These are phyloP conservation scores for Magallana ariakensis DNA, from an alignment of 1,140 invertebrate genomes.

Conservation along the genomic window DNA sequence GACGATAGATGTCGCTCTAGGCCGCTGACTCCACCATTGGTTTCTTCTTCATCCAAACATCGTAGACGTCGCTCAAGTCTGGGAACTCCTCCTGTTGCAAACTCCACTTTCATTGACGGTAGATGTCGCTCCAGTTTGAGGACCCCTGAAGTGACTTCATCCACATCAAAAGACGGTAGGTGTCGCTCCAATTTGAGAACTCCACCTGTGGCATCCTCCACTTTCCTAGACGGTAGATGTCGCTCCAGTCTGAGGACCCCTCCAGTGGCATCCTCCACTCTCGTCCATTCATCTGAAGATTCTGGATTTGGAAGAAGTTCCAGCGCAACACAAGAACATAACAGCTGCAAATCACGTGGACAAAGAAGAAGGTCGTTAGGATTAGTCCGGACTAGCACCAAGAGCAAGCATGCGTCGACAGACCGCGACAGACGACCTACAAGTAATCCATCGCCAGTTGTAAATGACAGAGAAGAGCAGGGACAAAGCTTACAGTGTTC, in stretches of 20 bases:
- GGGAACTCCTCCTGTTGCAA: no score
- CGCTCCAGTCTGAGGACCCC: not conserved
- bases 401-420: not conserved
- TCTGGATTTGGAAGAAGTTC: not conserved
- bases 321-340: not conserved
- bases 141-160: no score
- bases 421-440: not conserved
- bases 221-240: not conserved
- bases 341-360: not conserved
- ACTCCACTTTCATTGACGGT: no score
- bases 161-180: not conserved
- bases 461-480: no score
- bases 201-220: not conserved
- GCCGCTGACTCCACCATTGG: no score
- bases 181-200: not conserved
- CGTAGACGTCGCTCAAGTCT: no score
- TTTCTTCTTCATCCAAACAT: no score
- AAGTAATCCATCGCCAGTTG: not conserved
- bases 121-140: no score
- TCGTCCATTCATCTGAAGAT: not conserved
- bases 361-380: not conserved
- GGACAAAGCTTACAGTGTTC: not conserved
- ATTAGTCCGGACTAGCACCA: not conserved
- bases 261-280: not conserved
- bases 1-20: no score